phyloP scores from a whole-genome alignment of 2,888 invertebrate genomes.

The Trachelus stipa region DNA sequence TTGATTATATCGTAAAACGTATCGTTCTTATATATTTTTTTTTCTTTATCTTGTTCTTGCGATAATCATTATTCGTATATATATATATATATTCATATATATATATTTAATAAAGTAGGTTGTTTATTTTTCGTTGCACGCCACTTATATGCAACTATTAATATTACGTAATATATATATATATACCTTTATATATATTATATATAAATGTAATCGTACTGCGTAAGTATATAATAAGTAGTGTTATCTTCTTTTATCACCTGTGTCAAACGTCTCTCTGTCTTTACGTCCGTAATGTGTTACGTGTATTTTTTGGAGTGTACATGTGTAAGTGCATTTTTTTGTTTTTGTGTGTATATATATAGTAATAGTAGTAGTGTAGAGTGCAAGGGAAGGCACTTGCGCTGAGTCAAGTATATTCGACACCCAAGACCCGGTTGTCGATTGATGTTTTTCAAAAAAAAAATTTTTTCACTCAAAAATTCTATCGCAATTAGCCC shows the following conservation, averaged over 20 bases:
- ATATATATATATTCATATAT: slow-evolving; percentile 18
- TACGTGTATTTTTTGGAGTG: slow-evolving; percentile 34
- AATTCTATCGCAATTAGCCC: no score
- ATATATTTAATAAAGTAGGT: slow-evolving; percentile 44
- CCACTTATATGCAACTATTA: slow-evolving; percentile 57
- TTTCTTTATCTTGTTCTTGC: slow-evolving; percentile 31
- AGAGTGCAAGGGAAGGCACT: slow-evolving; percentile 66
- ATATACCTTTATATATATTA: slow-evolving; percentile 28
- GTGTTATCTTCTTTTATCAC: slow-evolving; percentile 38
- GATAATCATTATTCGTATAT: background rate
- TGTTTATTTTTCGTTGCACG: slow-evolving; percentile 57
- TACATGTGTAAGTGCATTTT: background rate
- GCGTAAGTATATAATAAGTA: slow-evolving; percentile 44
- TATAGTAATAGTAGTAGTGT: slow-evolving; percentile 8
- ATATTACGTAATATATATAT: slow-evolving; percentile 48
- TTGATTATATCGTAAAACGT: slow-evolving; percentile 49
- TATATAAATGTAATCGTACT: slow-evolving; percentile 33
- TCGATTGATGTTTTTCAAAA: background rate
- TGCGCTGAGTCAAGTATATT: slow-evolving; percentile 55
- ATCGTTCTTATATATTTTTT: slow-evolving; percentile 23
- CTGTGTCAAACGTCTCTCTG: slow-evolving; percentile 20
- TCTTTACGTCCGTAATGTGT: slow-evolving; percentile 30
- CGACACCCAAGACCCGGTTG: slow-evolving; percentile 39
- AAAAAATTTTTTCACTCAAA: background rate
- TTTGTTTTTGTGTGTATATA: slow-evolving; percentile 2